Base-by-base conservation (phyloP, 30 jellyfish, hydroid and myxozoan species). In the Phacellophora camtschatica region DNA sequence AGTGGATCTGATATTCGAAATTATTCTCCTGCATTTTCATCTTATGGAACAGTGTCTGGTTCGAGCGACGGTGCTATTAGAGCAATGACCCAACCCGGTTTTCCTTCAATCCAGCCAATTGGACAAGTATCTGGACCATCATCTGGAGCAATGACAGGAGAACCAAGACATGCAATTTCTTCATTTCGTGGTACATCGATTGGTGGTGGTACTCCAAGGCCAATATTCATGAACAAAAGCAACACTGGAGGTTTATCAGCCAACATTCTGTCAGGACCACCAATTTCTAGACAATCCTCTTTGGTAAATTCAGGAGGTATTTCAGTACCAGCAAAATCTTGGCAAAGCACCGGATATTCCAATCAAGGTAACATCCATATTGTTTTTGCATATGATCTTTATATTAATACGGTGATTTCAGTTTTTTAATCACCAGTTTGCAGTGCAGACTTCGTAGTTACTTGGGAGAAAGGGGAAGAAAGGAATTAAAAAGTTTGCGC, bases 261-360 rank as follows among this genome's bases (percentile, higher is more conserved):
- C 16, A 64, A 63, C 53, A 80, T 83, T 23, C 76, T 80, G 50
- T 80, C 91, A 18, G 91, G 91, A 45, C 91, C 91, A n/a, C 84
- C 83, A 18, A 39, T 80, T 65, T 35, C 77, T 28, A 70, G 91
- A 28, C 91, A 80, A 56, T 84, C 91, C 33, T 84, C 91, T 15
- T 12, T 62, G 4, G 25, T 80, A 6, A 71, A 70, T 32, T 49
- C 83, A 31, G 84, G 91, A 25, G 54, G 75, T 7, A 71, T 77
- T 34, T 84, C 22, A 45, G 79, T 56, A 35, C 79, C 74, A 36
- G 82, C 82, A 33, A 81, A 64, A 2, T 62, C 31, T 45, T 84
- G 66, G 27, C 81, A 37, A 66, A 65, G 84, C 27, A 83, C 67
- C 16, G 50, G 53, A 30, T 50, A 54, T 65, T 77, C 74, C 0